phyloP scores from a whole-genome alignment of 2,888 invertebrate genomes.

The Cylindroiulus punctatus region DNA sequence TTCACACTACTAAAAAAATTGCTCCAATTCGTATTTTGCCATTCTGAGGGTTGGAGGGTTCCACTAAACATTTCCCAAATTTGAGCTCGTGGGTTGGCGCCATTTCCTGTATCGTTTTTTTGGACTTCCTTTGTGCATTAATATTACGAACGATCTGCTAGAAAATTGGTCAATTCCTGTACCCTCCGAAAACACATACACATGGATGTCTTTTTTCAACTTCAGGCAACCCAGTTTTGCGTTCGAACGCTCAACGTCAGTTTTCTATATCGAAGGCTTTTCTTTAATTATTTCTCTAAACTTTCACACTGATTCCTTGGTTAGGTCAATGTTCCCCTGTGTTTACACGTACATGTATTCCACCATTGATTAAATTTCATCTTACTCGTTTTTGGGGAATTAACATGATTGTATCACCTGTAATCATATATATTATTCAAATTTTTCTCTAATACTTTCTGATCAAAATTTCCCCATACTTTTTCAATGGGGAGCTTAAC shows the following conservation, averaged over 20 bases:
- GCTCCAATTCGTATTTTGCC: neutral
- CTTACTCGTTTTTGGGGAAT: too few relatives aligned
- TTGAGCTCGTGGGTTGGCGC: slow-evolving; percentile 30
- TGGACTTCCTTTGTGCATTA: slow-evolving; percentile 23
- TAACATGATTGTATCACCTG: too few relatives aligned
- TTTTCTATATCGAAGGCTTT: neutral
- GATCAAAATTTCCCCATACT: too few relatives aligned
- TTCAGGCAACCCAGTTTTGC: neutral
- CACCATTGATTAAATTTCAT: too few relatives aligned
- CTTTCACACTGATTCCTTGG: too few relatives aligned
- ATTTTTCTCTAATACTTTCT: too few relatives aligned
- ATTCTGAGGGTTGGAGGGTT: neutral
- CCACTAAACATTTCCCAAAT: slow-evolving; percentile 23
- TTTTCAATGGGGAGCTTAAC: too few relatives aligned
- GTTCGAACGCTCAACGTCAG: neutral
- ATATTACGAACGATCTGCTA: slow-evolving; percentile 7
- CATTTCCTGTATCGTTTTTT: slow-evolving; percentile 39
- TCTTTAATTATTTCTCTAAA: too few relatives aligned
- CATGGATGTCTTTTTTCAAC: neutral
- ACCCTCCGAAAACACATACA: neutral
- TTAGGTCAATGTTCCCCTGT: too few relatives aligned
- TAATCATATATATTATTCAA: too few relatives aligned
- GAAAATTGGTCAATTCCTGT: slow-evolving; percentile 45
- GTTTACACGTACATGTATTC: too few relatives aligned
- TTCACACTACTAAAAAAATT: neutral